Evolutionary conservation across 2,888 invertebrate genomes (phyloP), one percentile per base, ranked within the genome.

Genomic region (Cylindroiulus punctatus): DNA sequence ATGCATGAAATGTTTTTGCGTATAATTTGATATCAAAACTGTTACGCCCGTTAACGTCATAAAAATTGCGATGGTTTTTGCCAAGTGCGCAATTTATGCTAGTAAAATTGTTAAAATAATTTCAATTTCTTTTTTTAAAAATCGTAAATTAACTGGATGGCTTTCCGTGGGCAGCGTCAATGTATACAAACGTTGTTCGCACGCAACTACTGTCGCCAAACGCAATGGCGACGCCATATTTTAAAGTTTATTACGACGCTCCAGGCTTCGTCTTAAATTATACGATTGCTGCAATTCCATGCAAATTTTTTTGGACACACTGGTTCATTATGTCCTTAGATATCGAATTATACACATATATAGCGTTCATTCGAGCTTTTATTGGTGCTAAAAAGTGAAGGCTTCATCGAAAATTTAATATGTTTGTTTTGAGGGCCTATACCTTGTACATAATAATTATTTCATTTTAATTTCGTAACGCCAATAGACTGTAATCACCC

Each of bases 121-220:
- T 57, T 19, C 1, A n/a, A 57, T 57, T 57, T 57, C n/a, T 57
- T 57, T 57, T 44, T 44, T 44, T 44, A 14, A 44, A 14, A 8
- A 44, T 5, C 42, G 42, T 44, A 44, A 44, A 44, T 57, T 19
- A 57, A 57, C 52, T 52, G 7, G 17, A 52, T 52, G 47, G 47
- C 17, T 52, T 52, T 57, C 17, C n/a, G 52, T 57, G 52, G 52
- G 52, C n/a, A n/a, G 52, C 19, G n/a, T 57, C 12, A 57, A 57
- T 57, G 52, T 57, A n/a, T 57, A 57, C n/a, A 57, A 57, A 57
- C 17, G n/a, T 57, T 57, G 52, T 57, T 57, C n/a, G 52, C 52
- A 57, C 52, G 52, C 52, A 19, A 57, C 12, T 57, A 57, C 52
- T 57, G 52, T 57, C 52, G 52, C 52, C 52, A 57, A 44, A n/a